Evolutionary conservation across 1,140 invertebrate species (phyloP), one percentile per base, ranked within the genome.

Genomic region (Hylyphantes graminicola): DNA sequence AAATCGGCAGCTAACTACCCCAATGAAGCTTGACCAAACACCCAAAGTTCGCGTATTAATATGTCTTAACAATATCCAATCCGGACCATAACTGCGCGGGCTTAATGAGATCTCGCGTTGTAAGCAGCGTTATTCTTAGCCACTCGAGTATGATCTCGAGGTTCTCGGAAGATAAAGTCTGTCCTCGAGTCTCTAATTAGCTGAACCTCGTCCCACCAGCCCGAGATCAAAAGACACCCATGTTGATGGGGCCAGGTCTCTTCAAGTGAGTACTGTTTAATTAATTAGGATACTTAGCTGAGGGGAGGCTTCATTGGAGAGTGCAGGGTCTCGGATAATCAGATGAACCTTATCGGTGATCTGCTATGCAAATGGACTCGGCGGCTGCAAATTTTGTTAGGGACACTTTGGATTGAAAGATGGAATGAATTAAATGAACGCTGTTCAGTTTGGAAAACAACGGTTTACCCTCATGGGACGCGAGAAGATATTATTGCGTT

Each of bases 161-260:
- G 54, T 59, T 15, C 57, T 50, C 5, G 35, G 35, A 55, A 74
- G 80, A 83, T 83, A 83, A 83, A 75, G 80, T 74, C 72, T 74
- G 70, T 65, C 35, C 57, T 9, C 17, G 73, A 68, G 68, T 73
- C 55, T 72, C 70, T 83, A 83, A 83, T 83, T 83, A 83, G 80
- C 17, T 64, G 21, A 15, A 51, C 51, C 79, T 73, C 11, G 48
- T 48, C 12, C 68, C 54, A 73, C 13, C 57, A 19, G 48, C 73
- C 63, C 72, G 67, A 83, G 70, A 83, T 83, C 80, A 83, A 83
- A 83, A 83, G 80, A 83, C 80, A 83, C 80, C 80, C 61, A 19
- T 50, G 80, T 53, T 83, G 80, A 83, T 83, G 74, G 74, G 70
- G 67, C 59, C 74, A 61, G 55, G 48, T 59, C 72, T 75, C 72